Evolutionary conservation across 2,888 invertebrate genomes (phyloP), one percentile per base, ranked within the genome.

Genomic region (Nemurella pictetii): DNA sequence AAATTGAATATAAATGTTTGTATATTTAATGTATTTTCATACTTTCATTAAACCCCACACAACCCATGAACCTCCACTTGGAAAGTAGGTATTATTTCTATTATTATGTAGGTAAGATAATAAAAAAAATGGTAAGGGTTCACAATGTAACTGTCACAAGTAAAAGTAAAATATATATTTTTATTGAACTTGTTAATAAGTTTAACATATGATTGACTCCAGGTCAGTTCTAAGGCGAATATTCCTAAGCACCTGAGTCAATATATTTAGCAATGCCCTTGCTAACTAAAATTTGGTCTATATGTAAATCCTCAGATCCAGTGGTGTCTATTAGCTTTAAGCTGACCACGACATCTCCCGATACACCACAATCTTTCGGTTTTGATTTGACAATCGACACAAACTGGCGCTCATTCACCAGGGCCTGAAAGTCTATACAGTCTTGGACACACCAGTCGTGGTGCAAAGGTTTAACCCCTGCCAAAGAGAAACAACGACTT

Each of bases 381-480:
- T 94, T 92, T 27, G 93, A 92, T 86, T 92, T 92, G 83, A 96
- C 92, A 81, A 94, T 89, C 0, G 95, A 94, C 20, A 95, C 95
- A 87, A 96, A 95, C 83, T 93, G 91, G 88, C 94, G 94, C 55
- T 94, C 93, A 55, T 94, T 93, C 5, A 95, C 94, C 86, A 96
- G 89, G 87, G 94, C 92, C 88, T 95, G 94, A 89, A 96, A 96
- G 85, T 93, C 91, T 83, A 95, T 90, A 88, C 95, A 95, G 89
- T 96, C 95, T 87, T 95, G 94, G 87, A 94, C 93, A 0, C 93
- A 92, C 95, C 95, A 95, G 90, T 95, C 94, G 87, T 91, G 91
- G 87, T 93, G 92, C 27, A 91, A 89, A 55, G 93, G 93, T 88
- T 89, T 90, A 80, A 93, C 91, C 87, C 93, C 93, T 92, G 89